A percentile compares a stretch with the other conserved stretches of the same genome.
Evolutionary conservation across 2,888 invertebrate genomes (phyloP).

Genomic region (Adela reaumurella): DNA sequence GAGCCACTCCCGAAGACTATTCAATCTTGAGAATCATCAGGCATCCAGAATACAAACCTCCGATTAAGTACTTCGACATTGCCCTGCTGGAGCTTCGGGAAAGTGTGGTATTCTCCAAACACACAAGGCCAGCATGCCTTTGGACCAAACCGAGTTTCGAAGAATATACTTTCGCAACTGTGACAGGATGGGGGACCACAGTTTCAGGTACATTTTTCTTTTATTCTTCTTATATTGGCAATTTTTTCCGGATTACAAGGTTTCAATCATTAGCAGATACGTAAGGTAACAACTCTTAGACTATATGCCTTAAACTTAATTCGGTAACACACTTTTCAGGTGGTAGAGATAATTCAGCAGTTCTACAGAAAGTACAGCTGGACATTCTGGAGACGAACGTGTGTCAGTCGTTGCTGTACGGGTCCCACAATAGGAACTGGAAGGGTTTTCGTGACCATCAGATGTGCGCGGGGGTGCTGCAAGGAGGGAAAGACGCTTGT

Average conservation of each 20-base stretch:
- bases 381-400: not conserved
- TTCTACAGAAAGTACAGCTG: not conserved
- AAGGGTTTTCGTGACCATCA: slow-evolving; percentile 1
- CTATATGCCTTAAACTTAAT: too few species aligned
- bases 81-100: slow-evolving; percentile 46
- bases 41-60: slow-evolving; percentile 41
- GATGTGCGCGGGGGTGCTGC: slow-evolving; percentile 1
- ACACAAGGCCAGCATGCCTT: slow-evolving; percentile 51
- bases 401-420: not conserved
- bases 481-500: slow-evolving; percentile 1
- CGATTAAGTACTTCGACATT: slow-evolving; percentile 51
- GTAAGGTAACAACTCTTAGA: too few species aligned
- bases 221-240: too few species aligned
- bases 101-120: slow-evolving; percentile 8
- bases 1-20: slow-evolving; percentile 28
- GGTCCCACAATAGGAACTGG: slow-evolving; percentile 1
- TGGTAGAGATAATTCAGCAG: not conserved
- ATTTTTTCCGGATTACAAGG: too few species aligned
- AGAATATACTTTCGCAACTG: slow-evolving; percentile 28
- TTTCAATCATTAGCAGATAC: too few species aligned
- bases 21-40: slow-evolving; percentile 20
- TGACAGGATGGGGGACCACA: slow-evolving; percentile 52
- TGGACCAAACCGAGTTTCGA: slow-evolving; percentile 21
- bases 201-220: not conserved
- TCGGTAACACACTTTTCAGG: not conserved